Base-by-base conservation (phyloP, 2,797 vertebrate genomes). In the Pseudotriccus pelzelni region DNA sequence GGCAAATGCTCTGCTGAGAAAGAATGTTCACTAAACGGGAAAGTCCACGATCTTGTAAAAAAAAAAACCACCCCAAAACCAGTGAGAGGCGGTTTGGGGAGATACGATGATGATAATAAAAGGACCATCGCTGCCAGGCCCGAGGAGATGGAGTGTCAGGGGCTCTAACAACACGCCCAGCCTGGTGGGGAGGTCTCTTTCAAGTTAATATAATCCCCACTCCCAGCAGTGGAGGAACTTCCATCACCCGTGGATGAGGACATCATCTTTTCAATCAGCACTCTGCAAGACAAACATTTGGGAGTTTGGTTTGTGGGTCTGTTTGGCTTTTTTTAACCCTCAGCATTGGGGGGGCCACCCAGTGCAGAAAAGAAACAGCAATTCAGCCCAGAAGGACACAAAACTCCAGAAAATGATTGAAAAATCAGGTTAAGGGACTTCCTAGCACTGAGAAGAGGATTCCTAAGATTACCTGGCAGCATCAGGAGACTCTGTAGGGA, bases 211-310 rank as follows among this genome's bases (percentile, higher is more conserved):
- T 98, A 98, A 94, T 98, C 95, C 55, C 98, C 98, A 34, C 77
- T 97, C 9, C 95, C 93, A 10, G 97, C 89, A 91, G 96, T 34
- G 91, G 96, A 97, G 37, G 90, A 23, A 22, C 34, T 62, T n/a
- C 97, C 97, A 37, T 97, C 97, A 14, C 93, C 87, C 5, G 53
- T 84, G 84, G 78, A 96, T 4, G 96, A 96, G 60, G 76, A 87
- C 97, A 98, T 98, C 98, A 98, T 98, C 96, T 98, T 98, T 82
- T 98, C 98, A 84, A 98, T 97, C 63, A 98, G 98, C 50, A 98
- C 97, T 92, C 98, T 98, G 77, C 34, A 81, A 93, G 77, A 62
- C 59, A 94, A 80, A 34, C 13, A 93, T 4, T 67, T 3, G 10
- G 24, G 36, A 64, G 36, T 1, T 76, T 5, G 28, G 1, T 9